These are phyloP conservation scores for Macrostomum cliftonense DNA, from an alignment of 2,888 invertebrate species.

Conservation along the genomic window DNA sequence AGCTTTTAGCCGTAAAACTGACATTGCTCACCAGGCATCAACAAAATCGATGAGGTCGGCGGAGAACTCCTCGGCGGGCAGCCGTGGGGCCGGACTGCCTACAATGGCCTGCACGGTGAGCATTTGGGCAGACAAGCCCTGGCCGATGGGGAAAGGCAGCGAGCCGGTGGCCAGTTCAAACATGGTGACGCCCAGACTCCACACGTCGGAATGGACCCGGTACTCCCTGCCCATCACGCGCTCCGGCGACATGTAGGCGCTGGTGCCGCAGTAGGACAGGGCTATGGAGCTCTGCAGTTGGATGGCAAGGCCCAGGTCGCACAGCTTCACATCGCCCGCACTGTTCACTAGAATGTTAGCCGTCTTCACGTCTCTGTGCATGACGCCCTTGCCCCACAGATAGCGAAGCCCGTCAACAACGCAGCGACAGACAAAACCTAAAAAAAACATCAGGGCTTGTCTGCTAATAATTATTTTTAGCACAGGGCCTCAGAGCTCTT, in stretches of 20 bases:
- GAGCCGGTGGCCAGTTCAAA: constrained; percentile 19
- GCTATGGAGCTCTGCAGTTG: constrained; percentile 27
- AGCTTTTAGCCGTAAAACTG: too few relatives aligned
- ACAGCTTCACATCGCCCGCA: constrained; percentile 32
- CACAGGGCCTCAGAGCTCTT: too few relatives aligned
- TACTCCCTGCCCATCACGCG: constrained; percentile 18
- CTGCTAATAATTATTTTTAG: too few relatives aligned
- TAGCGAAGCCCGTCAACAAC: constrained; percentile 32
- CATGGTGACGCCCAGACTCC: constrained; percentile 33
- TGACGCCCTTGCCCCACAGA: constrained; percentile 33
- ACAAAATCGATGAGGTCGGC: too few relatives aligned
- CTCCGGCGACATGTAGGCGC: constrained; percentile 38
- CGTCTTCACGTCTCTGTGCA: constrained; percentile 38
- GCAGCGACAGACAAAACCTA: too few relatives aligned
- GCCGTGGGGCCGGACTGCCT: too few relatives aligned
- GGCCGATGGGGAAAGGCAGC: neutral
- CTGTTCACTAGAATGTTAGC: constrained; percentile 36
- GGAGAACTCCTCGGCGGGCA: too few relatives aligned
- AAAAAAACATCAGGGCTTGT: too few relatives aligned
- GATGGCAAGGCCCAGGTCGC: constrained; percentile 37
- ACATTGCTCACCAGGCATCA: too few relatives aligned
- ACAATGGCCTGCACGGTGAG: too few relatives aligned
- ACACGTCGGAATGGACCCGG: constrained; percentile 31
- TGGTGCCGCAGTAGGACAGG: constrained; percentile 37
- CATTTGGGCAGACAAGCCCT: too few relatives aligned